Base-by-base conservation (phyloP, 1,140 invertebrate genomes). In the Procambarus virginalis region DNA sequence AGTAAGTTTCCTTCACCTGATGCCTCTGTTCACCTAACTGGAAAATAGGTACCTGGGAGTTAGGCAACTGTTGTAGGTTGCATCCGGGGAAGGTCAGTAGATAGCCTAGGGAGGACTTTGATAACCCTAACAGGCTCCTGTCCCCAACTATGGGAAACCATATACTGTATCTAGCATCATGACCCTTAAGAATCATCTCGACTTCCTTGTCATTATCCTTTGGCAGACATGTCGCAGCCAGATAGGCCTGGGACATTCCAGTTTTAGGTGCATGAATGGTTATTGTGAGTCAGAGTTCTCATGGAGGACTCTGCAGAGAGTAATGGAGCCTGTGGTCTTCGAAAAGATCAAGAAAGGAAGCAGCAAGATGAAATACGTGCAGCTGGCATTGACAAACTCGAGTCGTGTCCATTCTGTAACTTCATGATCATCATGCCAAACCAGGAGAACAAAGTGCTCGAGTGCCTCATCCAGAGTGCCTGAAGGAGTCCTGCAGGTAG, bases 331-430 rank as follows among this genome's bases (percentile, higher is more conserved):
- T 6, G 48, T 78, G 49, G 82, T 91, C 51, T 87, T 86, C 34
- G 6, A 73, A 17, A 91, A 87, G 79, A 88, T 64, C 82, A 58
- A 45, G 86, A 91, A 48, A 70, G 82, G 68, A 45, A 82, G 8
- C 91, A 91, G 77, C 80, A 77, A 45, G 91, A 89, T 73, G 91
- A 91, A 49, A 78, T 91, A 20, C 20, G 6, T 9, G 77, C 60
- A 1, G 96, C 96, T 3, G 94, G 94, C 48, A 94, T 96, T 45
- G 94, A 95, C 51, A 95, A 95, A 87, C 93, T 96, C 34, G 95
- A 95, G 22, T 93, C 93, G 0, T 96, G 96, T 93, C 95, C 96
- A 4, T 96, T 96, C 92, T 96, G 96, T 93, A 94, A 94, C 86
- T 96, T 95, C 93, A 94, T 94, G 48, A 95, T 94, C 22, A 88